Evolutionary conservation across 2,888 invertebrate species (phyloP).

Genomic region (Theodoxus fluviatilis): DNA sequence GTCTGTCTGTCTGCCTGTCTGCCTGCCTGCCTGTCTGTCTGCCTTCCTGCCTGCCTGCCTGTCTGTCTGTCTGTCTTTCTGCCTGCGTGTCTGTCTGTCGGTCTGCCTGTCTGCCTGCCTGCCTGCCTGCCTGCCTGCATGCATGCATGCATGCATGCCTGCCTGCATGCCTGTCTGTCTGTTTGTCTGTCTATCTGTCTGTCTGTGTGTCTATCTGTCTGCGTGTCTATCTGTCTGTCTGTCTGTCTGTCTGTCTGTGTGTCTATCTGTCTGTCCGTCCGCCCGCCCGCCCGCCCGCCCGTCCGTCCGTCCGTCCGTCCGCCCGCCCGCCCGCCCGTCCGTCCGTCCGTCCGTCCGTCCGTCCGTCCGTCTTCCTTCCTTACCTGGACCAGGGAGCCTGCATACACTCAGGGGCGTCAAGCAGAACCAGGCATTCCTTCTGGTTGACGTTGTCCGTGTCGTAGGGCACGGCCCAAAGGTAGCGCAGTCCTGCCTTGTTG

Average conservation of each 20-base stretch:
- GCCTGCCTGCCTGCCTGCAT: neutral
- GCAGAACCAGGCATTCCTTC: constrained; percentile 58
- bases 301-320: neutral
- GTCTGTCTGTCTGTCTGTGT: constrained; percentile 12
- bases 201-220: too few relatives aligned
- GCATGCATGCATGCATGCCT: neutral
- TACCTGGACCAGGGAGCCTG: constrained; percentile 62
- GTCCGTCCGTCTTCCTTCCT: neutral
- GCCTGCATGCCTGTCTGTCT: too few relatives aligned
- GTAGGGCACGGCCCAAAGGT: constrained; percentile 61
- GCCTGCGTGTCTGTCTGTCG: neutral
- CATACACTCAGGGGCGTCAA: constrained; percentile 53
- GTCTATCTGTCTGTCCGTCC: neutral
- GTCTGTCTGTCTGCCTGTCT: neutral
- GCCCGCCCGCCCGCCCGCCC: neutral
- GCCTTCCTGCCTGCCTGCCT: neutral
- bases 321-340: neutral
- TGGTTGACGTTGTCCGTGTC: constrained; percentile 41
- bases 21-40: neutral
- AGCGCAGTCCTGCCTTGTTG: constrained; percentile 35
- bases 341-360: too few relatives aligned
- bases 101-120: neutral
- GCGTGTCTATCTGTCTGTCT: neutral
- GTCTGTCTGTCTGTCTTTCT: constrained; percentile 12
- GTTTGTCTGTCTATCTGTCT: too few relatives aligned